Base-by-base conservation (phyloP, 2,113 vertebrate genomes). In the Equus quagga region DNA sequence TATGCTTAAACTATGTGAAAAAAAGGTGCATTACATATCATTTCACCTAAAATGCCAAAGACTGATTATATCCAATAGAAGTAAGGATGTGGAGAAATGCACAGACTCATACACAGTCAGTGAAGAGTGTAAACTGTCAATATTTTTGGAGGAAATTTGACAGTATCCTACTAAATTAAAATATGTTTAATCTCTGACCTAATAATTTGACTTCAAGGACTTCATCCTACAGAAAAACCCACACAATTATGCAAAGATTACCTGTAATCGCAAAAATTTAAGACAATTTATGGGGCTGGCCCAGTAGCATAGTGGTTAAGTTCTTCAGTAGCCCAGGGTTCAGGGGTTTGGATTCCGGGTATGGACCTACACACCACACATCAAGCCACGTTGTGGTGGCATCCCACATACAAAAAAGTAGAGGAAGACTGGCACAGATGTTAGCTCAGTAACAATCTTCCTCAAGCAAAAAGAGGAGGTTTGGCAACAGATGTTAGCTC, bases 241-340 rank as follows among this genome's bases (percentile, higher is more conserved):
- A 46, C 31, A 67, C 18, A 93, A 65, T 89, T 75, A 75, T 2
- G 21, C 65, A 76, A 91, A 36, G n/a, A 65, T 87, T 88, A 79
- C 60, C 88, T 94, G 11, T 49, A 96, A 88, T 28, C 44, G 36
- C 36, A 96, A 92, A 96, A 92, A 11, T 23, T 15, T 79, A 79
- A 87, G 26, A 87, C 60, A 69, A 73, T 28, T 62, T 75, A 41
- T 41, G 36, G 36, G 36, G 36, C 36, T 41, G 36, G 36, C 36
- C 36, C 36, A 41, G 36, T 41, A 41, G 36, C 36, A 41, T 41
- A 41, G 36, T 41, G 36, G 36, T 41, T 41, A 41, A 41, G 36
- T 41, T 41, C 36, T 41, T 41, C 36, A 41, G 36, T 41, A 41
- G 36, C 36, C 36, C 36, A 41, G 36, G 36, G 36, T 41, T 41